Base-by-base conservation (phyloP, 2,113 vertebrate genomes). In the Cephalopterus ornatus region DNA sequence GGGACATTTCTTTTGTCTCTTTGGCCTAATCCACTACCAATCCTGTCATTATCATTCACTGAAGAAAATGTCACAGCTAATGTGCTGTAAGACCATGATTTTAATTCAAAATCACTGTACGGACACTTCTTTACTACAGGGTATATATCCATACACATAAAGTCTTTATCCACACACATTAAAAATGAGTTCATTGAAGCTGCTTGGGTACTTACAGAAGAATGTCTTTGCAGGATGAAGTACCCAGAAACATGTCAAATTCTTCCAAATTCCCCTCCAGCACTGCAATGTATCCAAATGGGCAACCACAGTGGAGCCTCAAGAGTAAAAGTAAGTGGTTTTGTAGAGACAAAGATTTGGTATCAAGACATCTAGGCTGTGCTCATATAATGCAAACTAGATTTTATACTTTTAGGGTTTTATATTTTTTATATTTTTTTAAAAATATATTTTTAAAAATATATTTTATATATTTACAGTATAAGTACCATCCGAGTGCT, bases 61-160 rank as follows among this genome's bases (percentile, higher is more conserved):
- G 85, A 84, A 78, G 68, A 86, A 94, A 94, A 94, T 93, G 82
- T 86, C 85, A 90, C 63, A 88, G 75, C 27, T 96, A 93, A 96
- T 85, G 65, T 84, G 93, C 85, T 93, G 10, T 83, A 90, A 62
- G 72, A 67, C 39, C 26, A 33, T 0, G 7, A 52, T 88, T 93
- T 84, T 84, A 81, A 94, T 94, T 90, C 56, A 71, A 67, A 95
- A 90, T 74, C 49, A n/a, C 33, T 67, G 16, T 63, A 58, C 17
- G 19, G 82, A 35, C 52, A 67, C 28, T 90, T 66, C 63, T 79
- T 93, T 79, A 58, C 87, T 80, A 70, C 47, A 55, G 78, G 59
- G 46, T 85, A 68, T 58, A 55, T 49, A 91, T 52, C 63, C 76
- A 35, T n/a, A 55, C 24, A 55, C 35, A 83, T 27, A 55, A 89